These are phyloP conservation scores for Erebia palarica DNA, from an alignment of 2,888 invertebrate species.

Conservation along the genomic window DNA sequence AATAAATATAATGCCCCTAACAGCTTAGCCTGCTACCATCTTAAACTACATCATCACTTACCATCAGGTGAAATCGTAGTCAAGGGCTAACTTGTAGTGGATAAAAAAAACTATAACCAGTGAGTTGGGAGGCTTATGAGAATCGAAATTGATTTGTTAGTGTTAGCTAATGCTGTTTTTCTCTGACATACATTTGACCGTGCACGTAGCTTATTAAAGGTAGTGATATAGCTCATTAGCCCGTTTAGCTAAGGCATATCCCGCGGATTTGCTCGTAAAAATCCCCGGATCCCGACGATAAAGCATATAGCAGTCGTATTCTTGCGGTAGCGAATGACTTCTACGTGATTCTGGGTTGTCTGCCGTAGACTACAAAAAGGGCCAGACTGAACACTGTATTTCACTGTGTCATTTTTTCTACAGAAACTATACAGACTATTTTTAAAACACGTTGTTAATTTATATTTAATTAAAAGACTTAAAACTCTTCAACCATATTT, in stretches of 20 bases:
- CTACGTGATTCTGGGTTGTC: constrained; percentile 63
- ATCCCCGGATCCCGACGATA: constrained; percentile 64
- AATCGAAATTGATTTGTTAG: too few species aligned
- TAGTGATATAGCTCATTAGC: constrained; percentile 46
- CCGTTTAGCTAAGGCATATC: constrained; percentile 44
- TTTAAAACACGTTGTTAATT: too few species aligned
- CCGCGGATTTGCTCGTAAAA: constrained; percentile 67
- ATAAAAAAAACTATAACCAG: too few species aligned
- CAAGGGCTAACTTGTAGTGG: too few species aligned
- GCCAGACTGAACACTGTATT: constrained; percentile 33
- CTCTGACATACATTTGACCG: constrained; percentile 30
- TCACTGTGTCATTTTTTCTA: background rate
- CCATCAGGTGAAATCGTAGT: too few species aligned
- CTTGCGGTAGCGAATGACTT: constrained; percentile 61
- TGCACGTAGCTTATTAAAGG: constrained; percentile 43
- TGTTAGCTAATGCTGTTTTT: background rate
- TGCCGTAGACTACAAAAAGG: constrained; percentile 30
- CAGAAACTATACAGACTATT: too few species aligned
- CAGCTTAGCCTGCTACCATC: too few species aligned
- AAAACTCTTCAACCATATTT: too few species aligned
- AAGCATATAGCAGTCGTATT: constrained; percentile 60
- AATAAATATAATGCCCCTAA: too few species aligned
- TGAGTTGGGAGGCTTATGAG: too few species aligned
- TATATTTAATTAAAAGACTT: too few species aligned
- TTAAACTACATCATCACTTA: too few species aligned